Conservation (phyloP, 2,113 vertebrate genomes). For the Fregetta grallaria region DNA sequence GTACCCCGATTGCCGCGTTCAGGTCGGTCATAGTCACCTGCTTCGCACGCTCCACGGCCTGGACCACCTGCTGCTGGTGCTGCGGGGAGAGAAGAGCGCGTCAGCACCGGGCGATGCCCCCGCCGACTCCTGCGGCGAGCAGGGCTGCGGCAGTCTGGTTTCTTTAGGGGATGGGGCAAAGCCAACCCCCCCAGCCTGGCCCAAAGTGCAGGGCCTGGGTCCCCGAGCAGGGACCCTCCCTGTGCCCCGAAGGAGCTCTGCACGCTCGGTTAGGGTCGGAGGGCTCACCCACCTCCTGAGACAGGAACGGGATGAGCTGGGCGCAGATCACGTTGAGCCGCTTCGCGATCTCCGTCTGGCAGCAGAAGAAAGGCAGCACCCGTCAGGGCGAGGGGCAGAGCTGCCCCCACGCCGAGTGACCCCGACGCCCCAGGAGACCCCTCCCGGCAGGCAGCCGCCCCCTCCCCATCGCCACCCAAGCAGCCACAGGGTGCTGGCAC, state of each 20-base stretch:
- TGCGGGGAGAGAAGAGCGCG: background rate
- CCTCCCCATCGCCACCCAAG: background rate
- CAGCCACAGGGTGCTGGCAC: background rate
- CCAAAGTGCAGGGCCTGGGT: background rate
- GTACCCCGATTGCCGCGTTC: slow-evolving; percentile 73
- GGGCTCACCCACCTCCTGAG: slow-evolving; percentile 85
- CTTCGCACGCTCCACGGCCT: slow-evolving; percentile 77
- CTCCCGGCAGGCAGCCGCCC: background rate
- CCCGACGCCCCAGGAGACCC: rapidly evolving
- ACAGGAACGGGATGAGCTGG: slow-evolving; percentile 94
- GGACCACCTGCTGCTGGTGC: slow-evolving; percentile 82
- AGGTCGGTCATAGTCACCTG: slow-evolving; percentile 80
- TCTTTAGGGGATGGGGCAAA: background rate
- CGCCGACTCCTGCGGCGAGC: rapidly evolving
- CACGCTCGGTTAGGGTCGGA: rapidly evolving
- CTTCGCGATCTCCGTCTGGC: slow-evolving; percentile 92
- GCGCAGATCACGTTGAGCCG: slow-evolving; percentile 92
- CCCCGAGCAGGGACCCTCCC: background rate
- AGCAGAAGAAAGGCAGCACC: background rate
- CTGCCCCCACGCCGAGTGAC: rapidly evolving
- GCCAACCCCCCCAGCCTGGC: background rate
- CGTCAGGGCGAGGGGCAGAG: background rate
- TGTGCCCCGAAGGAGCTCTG: background rate
- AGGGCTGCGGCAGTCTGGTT: background rate
- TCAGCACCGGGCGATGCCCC: rapidly evolving